Conservation (phyloP, 2,888 invertebrate genomes). For the Spilosoma lubricipeda region DNA sequence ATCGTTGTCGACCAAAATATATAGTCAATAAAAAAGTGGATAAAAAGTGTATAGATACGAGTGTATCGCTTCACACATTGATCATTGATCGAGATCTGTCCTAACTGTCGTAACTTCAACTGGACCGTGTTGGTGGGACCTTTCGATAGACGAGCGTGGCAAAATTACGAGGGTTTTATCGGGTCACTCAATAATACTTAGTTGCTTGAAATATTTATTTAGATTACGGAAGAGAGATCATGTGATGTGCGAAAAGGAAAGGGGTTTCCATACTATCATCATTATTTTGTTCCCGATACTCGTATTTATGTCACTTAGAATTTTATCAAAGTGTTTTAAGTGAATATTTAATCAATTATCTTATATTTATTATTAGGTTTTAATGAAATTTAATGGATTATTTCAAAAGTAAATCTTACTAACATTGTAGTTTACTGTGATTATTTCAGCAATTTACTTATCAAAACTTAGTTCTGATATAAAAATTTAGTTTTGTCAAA, state of each 20-base stretch:
- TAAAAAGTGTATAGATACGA: not conserved
- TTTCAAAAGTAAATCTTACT: not conserved
- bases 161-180: constrained; percentile 5
- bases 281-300: not conserved
- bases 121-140: not conserved
- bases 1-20: not conserved
- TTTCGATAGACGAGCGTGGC: not conserved
- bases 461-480: not conserved
- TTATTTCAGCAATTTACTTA: not conserved
- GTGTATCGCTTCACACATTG: not conserved
- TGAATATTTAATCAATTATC: not conserved
- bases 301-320: too few relatives aligned
- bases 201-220: not conserved
- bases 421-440: not conserved
- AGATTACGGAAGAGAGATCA: not conserved
- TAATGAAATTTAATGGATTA: too few relatives aligned
- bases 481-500: not conserved
- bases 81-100: not conserved
- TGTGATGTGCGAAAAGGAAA: not conserved
- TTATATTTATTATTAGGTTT: too few relatives aligned
- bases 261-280: not conserved
- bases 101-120: not conserved
- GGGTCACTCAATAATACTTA: not conserved
- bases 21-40: not conserved
- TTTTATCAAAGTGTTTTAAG: not conserved